Evolutionary conservation across 2,113 vertebrate species (phyloP), one percentile per base, ranked within the genome.

Genomic region (Camarhynchus parvulus): DNA sequence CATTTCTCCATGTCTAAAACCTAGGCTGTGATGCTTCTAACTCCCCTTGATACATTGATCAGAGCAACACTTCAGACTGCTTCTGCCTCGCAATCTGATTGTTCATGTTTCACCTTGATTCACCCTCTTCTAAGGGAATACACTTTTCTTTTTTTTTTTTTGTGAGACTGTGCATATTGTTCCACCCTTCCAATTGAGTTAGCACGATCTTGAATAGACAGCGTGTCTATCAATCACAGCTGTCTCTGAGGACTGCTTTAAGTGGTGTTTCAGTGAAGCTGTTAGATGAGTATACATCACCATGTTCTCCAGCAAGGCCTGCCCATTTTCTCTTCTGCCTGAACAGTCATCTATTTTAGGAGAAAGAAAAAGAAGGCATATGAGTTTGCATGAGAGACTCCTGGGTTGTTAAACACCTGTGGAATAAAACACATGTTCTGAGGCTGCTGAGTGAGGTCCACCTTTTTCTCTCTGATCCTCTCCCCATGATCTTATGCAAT

Each of bases 161-260:
- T n/a, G 9, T 3, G 3, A 39, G 41, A 58, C 63, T 4, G 2
- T 73, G 37, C 42, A 55, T 77, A 59, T 92, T 86, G 75, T 92
- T 94, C 72, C 72, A 55, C 68, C 59, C 83, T 95, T 95, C 83
- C 83, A 92, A 86, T 55, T 70, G 84, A 84, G 69, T 94, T 93
- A 93, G 44, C 88, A 83, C 79, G 80, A 69, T 92, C 85, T 83
- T 73, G 72, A 83, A 86, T 35, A 90, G 90, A 67, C n/a, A 83
- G 42, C 7, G 6, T 62, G 50, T 85, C 92, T 67, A 83, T 96
- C 95, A 96, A 80, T 93, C 94, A 94, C 59, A 86, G 37, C 46
- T 86, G 85, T 88, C 95, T 92, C 94, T 39, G 46, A 90, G 63
- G 79, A 53, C 46, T 73, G 67, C 70, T 94, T 67, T 80, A 74